Conservation (phyloP, 1,140 invertebrate species). For the Helicoverpa zea region DNA sequence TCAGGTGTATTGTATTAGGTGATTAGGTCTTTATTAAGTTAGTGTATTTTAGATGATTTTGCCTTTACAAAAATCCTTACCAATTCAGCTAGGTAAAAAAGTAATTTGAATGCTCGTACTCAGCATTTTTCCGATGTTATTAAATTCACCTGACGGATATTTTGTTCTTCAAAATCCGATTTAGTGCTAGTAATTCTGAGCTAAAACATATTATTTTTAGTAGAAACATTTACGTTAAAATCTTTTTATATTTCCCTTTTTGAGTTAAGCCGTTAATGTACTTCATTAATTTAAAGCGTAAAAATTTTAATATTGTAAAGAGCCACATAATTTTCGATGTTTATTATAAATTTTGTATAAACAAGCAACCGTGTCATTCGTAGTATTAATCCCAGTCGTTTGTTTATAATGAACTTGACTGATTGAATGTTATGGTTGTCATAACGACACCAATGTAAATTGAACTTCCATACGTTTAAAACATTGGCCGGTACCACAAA, state of each 20-base stretch:
- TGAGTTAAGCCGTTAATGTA: conserved; percentile 23
- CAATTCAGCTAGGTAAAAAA: too few relatives aligned
- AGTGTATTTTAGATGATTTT: neutral
- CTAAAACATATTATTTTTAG: neutral
- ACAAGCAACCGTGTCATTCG: conserved; percentile 46
- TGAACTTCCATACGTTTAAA: conserved; percentile 35
- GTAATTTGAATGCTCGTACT: too few relatives aligned
- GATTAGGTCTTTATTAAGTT: neutral
- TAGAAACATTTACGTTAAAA: conserved; percentile 29
- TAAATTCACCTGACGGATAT: neutral
- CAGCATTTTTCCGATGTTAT: too few relatives aligned
- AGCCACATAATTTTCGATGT: conserved; percentile 50
- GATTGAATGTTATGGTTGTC: conserved; percentile 60
- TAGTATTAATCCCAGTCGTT: conserved; percentile 44
- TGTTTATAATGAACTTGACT: conserved; percentile 60
- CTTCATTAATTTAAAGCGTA: conserved; percentile 47
- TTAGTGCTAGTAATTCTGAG: too few relatives aligned
- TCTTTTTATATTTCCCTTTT: conserved; percentile 10
- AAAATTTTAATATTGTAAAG: conserved; percentile 46
- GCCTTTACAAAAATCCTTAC: too few relatives aligned
- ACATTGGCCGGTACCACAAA: too few relatives aligned
- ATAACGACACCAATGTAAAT: conserved; percentile 49
- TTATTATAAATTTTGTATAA: conserved; percentile 49
- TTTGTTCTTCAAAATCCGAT: neutral
- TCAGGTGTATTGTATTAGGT: conserved; percentile 33